phyloP scores from a whole-genome alignment of 2,888 invertebrate species.

The Eupeodes luniger region DNA sequence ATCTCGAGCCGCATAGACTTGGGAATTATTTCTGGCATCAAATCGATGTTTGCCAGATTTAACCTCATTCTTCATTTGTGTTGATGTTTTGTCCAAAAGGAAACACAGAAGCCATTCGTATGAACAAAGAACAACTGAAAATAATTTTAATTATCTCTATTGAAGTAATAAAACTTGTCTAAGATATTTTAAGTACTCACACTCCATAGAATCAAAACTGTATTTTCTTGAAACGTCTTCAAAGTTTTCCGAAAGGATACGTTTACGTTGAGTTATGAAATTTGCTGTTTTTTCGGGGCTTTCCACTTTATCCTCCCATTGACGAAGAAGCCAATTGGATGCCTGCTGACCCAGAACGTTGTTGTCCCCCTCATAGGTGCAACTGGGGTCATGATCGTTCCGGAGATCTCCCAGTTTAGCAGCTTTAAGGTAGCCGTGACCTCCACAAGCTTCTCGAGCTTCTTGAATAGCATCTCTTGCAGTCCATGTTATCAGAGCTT shows the following conservation, averaged over 20 bases:
- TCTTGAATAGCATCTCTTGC: slow-evolving; percentile 92
- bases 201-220: slow-evolving; percentile 79
- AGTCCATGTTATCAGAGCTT: slow-evolving; percentile 90
- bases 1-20: slow-evolving; percentile 91
- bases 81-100: slow-evolving; percentile 89
- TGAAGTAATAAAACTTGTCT: too few relatives aligned
- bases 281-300: slow-evolving; percentile 90
- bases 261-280: slow-evolving; percentile 87
- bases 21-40: slow-evolving; percentile 91
- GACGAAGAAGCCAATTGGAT: slow-evolving; percentile 92
- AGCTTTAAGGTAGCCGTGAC: slow-evolving; percentile 91
- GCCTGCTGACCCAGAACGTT: slow-evolving; percentile 95
- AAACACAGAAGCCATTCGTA: slow-evolving; percentile 95
- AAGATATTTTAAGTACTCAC: slow-evolving; percentile 77
- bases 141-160: slow-evolving; percentile 4
- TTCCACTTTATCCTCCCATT: slow-evolving; percentile 86
- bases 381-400: slow-evolving; percentile 94
- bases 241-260: slow-evolving; percentile 82
- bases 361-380: slow-evolving; percentile 97
- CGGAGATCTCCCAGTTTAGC: slow-evolving; percentile 93
- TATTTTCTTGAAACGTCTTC: slow-evolving; percentile 75
- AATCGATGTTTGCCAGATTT: slow-evolving; percentile 88
- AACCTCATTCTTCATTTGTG: slow-evolving; percentile 86
- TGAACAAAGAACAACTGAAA: slow-evolving; percentile 88
- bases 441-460: slow-evolving; percentile 93